phyloP scores from a whole-genome alignment of 2,113 vertebrate species.

The Paedocypris sp. region DNA sequence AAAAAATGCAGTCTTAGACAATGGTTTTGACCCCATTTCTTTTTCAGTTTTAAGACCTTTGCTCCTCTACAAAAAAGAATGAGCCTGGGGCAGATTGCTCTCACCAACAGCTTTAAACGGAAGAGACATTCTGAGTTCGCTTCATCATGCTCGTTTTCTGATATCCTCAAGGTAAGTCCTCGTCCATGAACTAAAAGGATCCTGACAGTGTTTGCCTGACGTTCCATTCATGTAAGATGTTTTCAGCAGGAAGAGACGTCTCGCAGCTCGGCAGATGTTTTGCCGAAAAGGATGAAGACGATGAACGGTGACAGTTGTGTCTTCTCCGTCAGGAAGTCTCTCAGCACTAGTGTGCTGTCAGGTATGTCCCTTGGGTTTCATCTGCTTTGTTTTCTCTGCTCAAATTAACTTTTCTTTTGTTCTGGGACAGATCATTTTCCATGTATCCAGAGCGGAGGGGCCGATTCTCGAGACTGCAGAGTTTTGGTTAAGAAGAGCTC shows the following conservation, averaged over 20 bases:
- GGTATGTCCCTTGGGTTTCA: constrained; percentile 51
- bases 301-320: constrained; percentile 50
- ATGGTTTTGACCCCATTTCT: not conserved
- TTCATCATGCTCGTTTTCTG: constrained; percentile 57
- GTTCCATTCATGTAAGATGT: not conserved
- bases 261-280: constrained; percentile 51
- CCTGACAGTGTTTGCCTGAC: not conserved
- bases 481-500: constrained; percentile 4
- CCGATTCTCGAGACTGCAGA: not conserved
- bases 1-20: too few relatives aligned
- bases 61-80: constrained; percentile 64
- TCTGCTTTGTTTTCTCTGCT: not conserved
- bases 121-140: constrained; percentile 19
- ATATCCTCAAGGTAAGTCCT: constrained; percentile 65
- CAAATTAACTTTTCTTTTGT: not conserved
- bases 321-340: constrained; percentile 60
- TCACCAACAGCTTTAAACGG: constrained; percentile 75
- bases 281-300: constrained; percentile 83
- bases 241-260: constrained; percentile 59
- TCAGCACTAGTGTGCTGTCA: constrained; percentile 61
- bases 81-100: constrained; percentile 59
- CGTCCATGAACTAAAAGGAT: not conserved
- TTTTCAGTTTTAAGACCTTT: constrained; percentile 65
- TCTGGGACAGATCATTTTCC: constrained; percentile 7
- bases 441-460: not conserved